A percentile compares a stretch with the other conserved stretches of the same genome.
Evolutionary conservation across 2,888 invertebrate species (phyloP).

Genomic region (Antheraea assamensis): DNA sequence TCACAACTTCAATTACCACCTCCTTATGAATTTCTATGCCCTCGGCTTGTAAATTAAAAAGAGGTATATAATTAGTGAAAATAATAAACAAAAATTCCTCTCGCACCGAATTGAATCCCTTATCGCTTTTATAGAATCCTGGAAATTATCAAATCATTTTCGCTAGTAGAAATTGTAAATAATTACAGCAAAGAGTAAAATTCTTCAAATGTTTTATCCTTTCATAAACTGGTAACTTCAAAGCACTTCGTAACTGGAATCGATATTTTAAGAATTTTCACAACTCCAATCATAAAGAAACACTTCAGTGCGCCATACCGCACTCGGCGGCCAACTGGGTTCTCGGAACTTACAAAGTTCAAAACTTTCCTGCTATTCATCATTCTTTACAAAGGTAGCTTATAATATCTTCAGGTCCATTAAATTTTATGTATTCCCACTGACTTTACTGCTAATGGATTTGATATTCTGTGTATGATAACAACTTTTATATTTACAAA

Average conservation of each 20-base stretch:
- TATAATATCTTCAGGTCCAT: conserved; percentile 68
- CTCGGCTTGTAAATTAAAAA: background rate
- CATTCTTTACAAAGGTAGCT: conserved; percentile 61
- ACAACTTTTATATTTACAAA: background rate
- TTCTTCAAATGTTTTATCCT: conserved; percentile 23
- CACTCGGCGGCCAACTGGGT: conserved; percentile 58
- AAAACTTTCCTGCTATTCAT: conserved; percentile 67
- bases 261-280: conserved; percentile 67
- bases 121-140: background rate
- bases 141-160: conserved; percentile 6
- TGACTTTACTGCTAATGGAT: conserved; percentile 43
- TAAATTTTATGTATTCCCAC: conserved; percentile 63
- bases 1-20: background rate
- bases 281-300: conserved; percentile 72
- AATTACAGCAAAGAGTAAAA: conserved; percentile 13
- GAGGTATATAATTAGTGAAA: background rate
- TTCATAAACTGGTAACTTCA: conserved; percentile 42
- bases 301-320: conserved; percentile 68
- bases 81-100: background rate
- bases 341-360: conserved; percentile 65
- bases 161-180: background rate
- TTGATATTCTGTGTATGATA: conserved; percentile 13
- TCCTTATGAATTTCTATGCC: background rate
- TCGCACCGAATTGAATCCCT: background rate
- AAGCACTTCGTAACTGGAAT: conserved; percentile 54